Evolutionary conservation across 2,888 invertebrate species (phyloP).

Genomic region (Monoplex corrugatus): DNA sequence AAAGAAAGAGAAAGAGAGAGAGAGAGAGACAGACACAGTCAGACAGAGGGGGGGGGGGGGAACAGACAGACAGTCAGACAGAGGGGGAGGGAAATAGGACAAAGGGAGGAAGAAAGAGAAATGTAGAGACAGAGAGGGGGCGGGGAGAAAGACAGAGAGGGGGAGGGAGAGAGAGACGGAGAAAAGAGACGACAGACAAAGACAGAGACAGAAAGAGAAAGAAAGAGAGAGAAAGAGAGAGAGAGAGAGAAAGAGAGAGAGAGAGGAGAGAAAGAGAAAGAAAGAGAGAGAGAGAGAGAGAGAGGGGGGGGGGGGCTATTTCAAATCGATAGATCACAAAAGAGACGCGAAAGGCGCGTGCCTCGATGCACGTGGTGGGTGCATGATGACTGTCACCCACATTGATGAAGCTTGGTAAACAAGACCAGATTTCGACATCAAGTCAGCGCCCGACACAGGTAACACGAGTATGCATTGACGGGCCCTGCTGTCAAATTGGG

Average conservation of each 20-base stretch:
- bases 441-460: no score
- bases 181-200: no score
- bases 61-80: background rate
- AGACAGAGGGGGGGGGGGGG: background rate
- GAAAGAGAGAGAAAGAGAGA: background rate
- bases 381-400: no score
- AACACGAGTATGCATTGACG: no score
- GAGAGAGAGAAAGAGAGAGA: background rate
- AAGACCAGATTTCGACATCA: no score
- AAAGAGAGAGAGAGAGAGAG: background rate
- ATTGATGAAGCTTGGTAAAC: no score
- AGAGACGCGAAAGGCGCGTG: no score
- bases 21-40: background rate
- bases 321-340: no score
- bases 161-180: no score
- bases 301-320: background rate
- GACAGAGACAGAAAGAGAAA: background rate
- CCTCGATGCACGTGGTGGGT: no score
- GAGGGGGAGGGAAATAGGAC: background rate
- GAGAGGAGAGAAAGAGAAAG: background rate
- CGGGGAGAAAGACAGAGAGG: background rate
- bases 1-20: background rate
- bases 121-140: background rate
- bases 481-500: no score
- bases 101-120: no score